phyloP scores from a whole-genome alignment of 2,113 vertebrate species.

The Myrmecobius fasciatus region DNA sequence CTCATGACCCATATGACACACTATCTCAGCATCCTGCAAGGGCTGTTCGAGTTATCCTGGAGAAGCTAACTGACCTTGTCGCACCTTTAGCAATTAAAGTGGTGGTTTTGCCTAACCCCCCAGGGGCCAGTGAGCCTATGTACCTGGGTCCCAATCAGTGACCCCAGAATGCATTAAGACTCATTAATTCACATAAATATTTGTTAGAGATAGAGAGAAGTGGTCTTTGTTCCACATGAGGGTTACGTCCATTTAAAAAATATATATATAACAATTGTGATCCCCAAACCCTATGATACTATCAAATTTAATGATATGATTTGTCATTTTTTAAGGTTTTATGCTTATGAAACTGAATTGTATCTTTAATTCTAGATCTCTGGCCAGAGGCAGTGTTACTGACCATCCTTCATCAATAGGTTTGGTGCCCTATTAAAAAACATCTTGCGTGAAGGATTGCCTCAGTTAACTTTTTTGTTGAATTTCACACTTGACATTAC shows the following conservation, averaged over 20 bases:
- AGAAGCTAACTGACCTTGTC: neutral
- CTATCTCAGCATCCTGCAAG: neutral
- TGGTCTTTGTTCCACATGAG: neutral
- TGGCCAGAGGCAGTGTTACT: neutral
- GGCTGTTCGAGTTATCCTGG: neutral
- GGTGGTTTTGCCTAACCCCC: neutral
- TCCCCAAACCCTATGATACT: neutral
- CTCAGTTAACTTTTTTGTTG: neutral
- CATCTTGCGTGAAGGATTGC: neutral
- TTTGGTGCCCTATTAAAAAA: neutral
- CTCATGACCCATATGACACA: neutral
- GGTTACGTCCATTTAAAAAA: neutral
- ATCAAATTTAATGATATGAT: neutral
- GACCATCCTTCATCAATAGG: neutral
- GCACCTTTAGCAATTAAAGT: neutral
- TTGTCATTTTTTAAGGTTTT: neutral
- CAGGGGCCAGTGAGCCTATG: neutral
- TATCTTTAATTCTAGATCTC: neutral
- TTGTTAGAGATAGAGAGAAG: neutral
- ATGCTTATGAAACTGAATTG: neutral
- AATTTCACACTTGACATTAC: neutral
- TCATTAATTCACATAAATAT: neutral
- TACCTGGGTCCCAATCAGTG: neutral
- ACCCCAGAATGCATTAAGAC: neutral
- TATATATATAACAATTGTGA: neutral